Evolutionary conservation across 2,888 invertebrate genomes (phyloP).

Genomic region (Leptodirus hochenwartii): DNA sequence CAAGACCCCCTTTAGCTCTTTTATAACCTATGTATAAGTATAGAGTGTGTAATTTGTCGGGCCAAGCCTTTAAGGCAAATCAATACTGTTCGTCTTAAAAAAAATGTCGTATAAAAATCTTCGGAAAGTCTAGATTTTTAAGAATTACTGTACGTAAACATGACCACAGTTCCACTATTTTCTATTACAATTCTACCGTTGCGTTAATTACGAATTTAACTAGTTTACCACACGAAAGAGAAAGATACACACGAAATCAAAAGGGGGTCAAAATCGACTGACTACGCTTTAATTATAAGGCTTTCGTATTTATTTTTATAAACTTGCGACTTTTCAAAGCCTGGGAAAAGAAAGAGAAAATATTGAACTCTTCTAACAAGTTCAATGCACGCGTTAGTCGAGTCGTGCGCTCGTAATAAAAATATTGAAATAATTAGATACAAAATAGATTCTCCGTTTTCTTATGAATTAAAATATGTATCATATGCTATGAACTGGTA

Average conservation of each 20-base stretch:
- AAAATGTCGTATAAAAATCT: constrained; percentile 23
- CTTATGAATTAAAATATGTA: too few relatives aligned
- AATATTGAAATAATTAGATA: too few relatives aligned
- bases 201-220: too few relatives aligned
- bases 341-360: constrained; percentile 26
- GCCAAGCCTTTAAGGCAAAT: constrained; percentile 31
- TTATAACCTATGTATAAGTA: constrained; percentile 20
- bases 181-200: too few relatives aligned
- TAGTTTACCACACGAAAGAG: too few relatives aligned
- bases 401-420: constrained; percentile 3
- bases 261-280: constrained; percentile 27
- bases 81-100: constrained; percentile 30
- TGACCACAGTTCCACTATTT: too few relatives aligned
- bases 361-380: constrained; percentile 18
- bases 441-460: too few relatives aligned
- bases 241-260: constrained; percentile 24
- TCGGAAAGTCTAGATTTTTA: constrained; percentile 16
- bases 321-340: constrained; percentile 26
- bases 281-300: constrained; percentile 24
- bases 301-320: constrained; percentile 30
- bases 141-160: constrained; percentile 12
- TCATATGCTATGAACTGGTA: too few relatives aligned
- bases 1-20: constrained; percentile 30
- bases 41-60: constrained; percentile 24
- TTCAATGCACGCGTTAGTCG: constrained; percentile 21